These are phyloP conservation scores for Prenolepis imparis DNA, from an alignment of 2,888 invertebrate genomes.

Conservation along the genomic window DNA sequence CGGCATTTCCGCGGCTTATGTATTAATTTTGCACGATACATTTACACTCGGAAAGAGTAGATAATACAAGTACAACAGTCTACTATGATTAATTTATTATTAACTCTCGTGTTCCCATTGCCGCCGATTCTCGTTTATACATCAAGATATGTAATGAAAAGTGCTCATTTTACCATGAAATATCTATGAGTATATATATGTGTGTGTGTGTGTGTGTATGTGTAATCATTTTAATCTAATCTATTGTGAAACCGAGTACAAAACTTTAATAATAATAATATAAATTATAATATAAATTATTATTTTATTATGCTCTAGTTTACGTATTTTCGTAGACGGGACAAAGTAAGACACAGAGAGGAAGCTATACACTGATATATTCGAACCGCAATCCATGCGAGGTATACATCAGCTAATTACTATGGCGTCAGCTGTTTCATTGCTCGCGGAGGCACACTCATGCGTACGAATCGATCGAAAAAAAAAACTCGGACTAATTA, in stretches of 20 bases:
- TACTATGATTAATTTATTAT: not conserved
- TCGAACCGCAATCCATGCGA: conserved; percentile 35
- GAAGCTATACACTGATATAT: conserved; percentile 19
- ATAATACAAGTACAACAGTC: not conserved
- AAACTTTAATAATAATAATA: too few species aligned
- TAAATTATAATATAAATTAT: not conserved
- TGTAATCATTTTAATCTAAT: not conserved
- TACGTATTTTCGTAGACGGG: not conserved
- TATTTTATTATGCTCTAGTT: not conserved
- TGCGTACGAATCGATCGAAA: conserved; percentile 36
- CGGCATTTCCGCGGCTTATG: conserved; percentile 20
- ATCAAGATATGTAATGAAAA: not conserved
- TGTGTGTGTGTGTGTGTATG: not conserved
- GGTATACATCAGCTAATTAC: conserved; percentile 53
- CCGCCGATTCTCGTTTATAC: not conserved
- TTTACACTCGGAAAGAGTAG: not conserved
- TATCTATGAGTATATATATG: not conserved
- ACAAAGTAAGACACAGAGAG: conserved; percentile 39
- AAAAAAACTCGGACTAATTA: conserved; percentile 44
- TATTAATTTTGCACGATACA: conserved; percentile 17
- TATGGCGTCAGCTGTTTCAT: conserved; percentile 48
- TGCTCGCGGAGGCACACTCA: conserved; percentile 29
- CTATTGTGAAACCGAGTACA: not conserved
- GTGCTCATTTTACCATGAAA: not conserved
- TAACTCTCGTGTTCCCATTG: not conserved